Percentiles rank a stretch among this genome's conserved stretches.
phyloP scores from a whole-genome alignment of 2,888 invertebrate species.

The Drosophila putrida region DNA sequence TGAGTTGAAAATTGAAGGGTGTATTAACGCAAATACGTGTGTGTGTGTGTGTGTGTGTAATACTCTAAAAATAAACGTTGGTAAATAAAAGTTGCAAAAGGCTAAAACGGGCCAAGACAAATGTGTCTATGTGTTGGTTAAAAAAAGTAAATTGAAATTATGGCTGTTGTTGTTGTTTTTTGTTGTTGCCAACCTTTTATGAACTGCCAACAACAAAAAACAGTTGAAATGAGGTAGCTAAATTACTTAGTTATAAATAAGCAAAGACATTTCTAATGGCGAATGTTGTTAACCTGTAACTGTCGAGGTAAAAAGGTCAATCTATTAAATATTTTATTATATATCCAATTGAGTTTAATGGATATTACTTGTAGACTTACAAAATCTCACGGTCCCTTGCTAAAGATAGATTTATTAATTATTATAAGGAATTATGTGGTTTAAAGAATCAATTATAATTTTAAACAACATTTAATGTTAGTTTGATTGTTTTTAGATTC shows the following conservation, averaged over 20 bases:
- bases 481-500: no score
- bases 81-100: slow-evolving; percentile 27
- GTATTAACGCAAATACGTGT: slow-evolving; percentile 3
- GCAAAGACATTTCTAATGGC: slow-evolving; percentile 10
- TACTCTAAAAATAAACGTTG: slow-evolving; percentile 20
- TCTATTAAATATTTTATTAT: not conserved
- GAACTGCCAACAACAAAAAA: slow-evolving; percentile 7
- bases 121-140: slow-evolving; percentile 1
- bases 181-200: slow-evolving; percentile 14
- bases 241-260: not conserved
- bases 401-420: no score
- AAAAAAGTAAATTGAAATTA: slow-evolving; percentile 10
- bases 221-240: slow-evolving; percentile 18
- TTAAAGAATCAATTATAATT: no score
- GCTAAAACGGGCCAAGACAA: slow-evolving; percentile 15
- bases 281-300: slow-evolving; percentile 4
- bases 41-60: slow-evolving; percentile 3
- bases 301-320: not conserved
- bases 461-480: no score
- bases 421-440: no score
- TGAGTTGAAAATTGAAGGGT: slow-evolving; percentile 17
- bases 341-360: no score
- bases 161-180: not conserved
- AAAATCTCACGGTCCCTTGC: not conserved
- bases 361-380: not conserved